Percentiles rank a stretch among this genome's conserved stretches.
phyloP scores from a whole-genome alignment of 2,113 vertebrate species.

The Aphelocoma coerulescens region DNA sequence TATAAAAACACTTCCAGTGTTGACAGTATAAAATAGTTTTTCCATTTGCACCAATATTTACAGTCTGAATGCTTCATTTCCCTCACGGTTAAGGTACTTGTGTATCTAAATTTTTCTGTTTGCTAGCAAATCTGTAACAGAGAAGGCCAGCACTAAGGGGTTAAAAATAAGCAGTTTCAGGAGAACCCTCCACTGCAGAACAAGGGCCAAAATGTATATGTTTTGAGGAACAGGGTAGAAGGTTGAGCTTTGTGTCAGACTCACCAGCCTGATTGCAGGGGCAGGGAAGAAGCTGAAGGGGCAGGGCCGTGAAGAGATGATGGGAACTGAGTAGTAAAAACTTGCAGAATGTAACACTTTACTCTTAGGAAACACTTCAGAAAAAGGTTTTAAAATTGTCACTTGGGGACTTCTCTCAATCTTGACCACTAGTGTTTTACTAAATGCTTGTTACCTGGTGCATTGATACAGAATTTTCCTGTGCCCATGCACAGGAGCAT shows the following conservation, averaged over 20 bases:
- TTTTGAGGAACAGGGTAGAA: not conserved
- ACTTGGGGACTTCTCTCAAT: not conserved
- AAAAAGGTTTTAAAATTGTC: not conserved
- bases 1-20: not conserved
- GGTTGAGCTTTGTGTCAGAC: rapidly evolving
- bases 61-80: not conserved
- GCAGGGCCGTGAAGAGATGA: rapidly evolving
- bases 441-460: not conserved
- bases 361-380: not conserved
- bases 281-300: not conserved
- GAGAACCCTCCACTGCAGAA: not conserved
- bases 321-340: not conserved
- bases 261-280: not conserved
- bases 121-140: not conserved
- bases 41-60: not conserved
- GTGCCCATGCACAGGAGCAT: not conserved
- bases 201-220: not conserved
- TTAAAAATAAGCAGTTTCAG: not conserved
- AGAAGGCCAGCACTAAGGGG: not conserved
- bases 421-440: not conserved
- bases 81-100: rapidly evolving
- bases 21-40: not conserved
- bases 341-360: not conserved
- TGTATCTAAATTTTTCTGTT: not conserved
- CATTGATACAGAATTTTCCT: not conserved